These are phyloP conservation scores for Amorpha juglandis DNA, from an alignment of 2,888 invertebrate genomes.

Conservation along the genomic window DNA sequence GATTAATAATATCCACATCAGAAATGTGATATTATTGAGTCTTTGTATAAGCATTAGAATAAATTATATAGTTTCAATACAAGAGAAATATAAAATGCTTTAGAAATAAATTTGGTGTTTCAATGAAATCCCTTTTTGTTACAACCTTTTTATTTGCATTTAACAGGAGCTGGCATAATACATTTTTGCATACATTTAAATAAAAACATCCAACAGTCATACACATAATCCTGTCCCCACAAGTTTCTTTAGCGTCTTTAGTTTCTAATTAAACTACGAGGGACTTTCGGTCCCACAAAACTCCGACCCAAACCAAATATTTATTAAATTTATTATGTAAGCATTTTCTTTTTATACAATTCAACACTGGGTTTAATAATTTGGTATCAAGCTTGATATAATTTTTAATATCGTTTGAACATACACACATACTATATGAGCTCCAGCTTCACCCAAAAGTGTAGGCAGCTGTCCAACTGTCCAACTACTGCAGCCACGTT, in stretches of 20 bases:
- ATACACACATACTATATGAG: too few relatives aligned
- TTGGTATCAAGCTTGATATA: not conserved
- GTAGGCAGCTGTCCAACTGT: too few relatives aligned
- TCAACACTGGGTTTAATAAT: not conserved
- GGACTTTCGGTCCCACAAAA: too few relatives aligned
- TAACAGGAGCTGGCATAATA: not conserved
- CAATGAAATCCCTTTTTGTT: slow-evolving; percentile 22
- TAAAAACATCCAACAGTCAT: too few relatives aligned
- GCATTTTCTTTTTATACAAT: too few relatives aligned
- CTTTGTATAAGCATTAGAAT: slow-evolving; percentile 79
- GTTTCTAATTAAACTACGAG: too few relatives aligned
- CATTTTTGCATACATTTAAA: not conserved
- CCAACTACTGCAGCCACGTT: too few relatives aligned
- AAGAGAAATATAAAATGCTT: slow-evolving; percentile 64
- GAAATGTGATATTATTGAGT: slow-evolving; percentile 89
- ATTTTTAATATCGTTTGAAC: not conserved
- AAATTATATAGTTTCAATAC: slow-evolving; percentile 61
- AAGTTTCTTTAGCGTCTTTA: too few relatives aligned
- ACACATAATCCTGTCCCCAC: too few relatives aligned
- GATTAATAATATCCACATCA: slow-evolving; percentile 88
- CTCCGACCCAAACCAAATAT: too few relatives aligned
- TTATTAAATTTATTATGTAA: too few relatives aligned
- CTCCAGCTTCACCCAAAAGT: too few relatives aligned
- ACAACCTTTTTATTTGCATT: slow-evolving; percentile 11
- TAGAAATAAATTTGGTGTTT: slow-evolving; percentile 42